phyloP scores from a whole-genome alignment of 2,797 vertebrate species.

The Hyperoplus immaculatus region DNA sequence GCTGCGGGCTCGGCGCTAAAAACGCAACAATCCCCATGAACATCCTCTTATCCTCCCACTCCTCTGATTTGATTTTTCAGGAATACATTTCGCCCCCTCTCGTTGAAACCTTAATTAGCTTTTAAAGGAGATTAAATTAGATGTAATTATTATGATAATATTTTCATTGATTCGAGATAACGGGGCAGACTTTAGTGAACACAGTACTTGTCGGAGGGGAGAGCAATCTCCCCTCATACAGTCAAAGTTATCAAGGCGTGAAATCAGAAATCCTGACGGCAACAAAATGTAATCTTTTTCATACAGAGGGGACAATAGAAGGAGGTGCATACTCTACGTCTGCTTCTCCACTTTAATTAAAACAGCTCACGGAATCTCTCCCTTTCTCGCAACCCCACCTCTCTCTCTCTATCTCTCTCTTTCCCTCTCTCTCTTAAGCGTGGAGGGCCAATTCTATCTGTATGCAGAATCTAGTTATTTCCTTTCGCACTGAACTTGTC shows the following conservation, averaged over 20 bases:
- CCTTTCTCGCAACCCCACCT: conserved; percentile 56
- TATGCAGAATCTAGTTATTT: conserved; percentile 76
- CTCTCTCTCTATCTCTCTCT: conserved; percentile 12
- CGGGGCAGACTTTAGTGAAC: conserved; percentile 73
- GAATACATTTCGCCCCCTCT: conserved; percentile 75
- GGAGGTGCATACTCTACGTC: conserved; percentile 76
- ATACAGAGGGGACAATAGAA: conserved; percentile 85
- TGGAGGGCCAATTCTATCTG: conserved; percentile 65
- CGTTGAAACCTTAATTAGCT: conserved; percentile 83
- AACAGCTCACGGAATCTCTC: conserved; percentile 73
- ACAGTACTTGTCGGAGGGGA: conserved; percentile 72
- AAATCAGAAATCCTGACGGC: conserved; percentile 87
- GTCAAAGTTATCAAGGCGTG: conserved; percentile 85
- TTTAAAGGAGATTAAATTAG: conserved; percentile 86
- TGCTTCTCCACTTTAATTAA: conserved; percentile 86
- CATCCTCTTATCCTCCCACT: conserved; percentile 53
- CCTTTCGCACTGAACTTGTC: conserved; percentile 63
- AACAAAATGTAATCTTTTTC: conserved; percentile 88
- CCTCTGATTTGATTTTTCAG: conserved; percentile 66
- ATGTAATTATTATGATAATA: conserved; percentile 87
- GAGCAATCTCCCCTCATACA: conserved; percentile 74
- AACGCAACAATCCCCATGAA: conserved; percentile 48
- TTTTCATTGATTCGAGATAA: conserved; percentile 86
- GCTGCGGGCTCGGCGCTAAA: conserved; percentile 39
- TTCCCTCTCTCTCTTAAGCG: conserved; percentile 61